Evolutionary conservation across 1,140 invertebrate species (phyloP), one percentile per base, ranked within the genome.

Genomic region (Drosophila lowei): DNA sequence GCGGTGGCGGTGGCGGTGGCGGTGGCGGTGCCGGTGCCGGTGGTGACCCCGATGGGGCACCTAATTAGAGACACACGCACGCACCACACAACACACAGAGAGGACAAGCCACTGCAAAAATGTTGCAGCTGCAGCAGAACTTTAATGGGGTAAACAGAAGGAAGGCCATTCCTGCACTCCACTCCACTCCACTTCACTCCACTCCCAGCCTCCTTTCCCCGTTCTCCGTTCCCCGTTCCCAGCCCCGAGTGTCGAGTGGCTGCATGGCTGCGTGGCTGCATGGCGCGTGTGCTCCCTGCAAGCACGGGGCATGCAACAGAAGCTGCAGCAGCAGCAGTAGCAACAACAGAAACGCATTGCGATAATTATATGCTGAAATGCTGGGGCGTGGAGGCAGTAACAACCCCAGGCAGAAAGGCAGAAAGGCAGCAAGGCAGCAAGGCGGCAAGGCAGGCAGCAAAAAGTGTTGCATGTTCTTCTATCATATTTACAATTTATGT

Each of bases 401-500:
- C 43, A 72, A 38, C 49, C 34, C 30, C 50, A 25, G 48, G 30
- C 15, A 18, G 18, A 18, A 18, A 61, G 42, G 57, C 44, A 42
- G 28, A 48, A 43, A 30, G 28, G 18, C 41, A 49, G 41, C 50
- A 23, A 6, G 44, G 57, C 44, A 42, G 28, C 53, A 43, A 30
- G 28, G 18, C 41, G 44, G 41, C 50, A 23, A 6, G 44, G 46
- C 18, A 18, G 13, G 7, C 58, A 34, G 56, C 50, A 54, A 49
- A 64, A 59, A 68, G 72, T 79, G 80, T 65, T 72, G 77, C 77
- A 77, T 83, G 79, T 83, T 83, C 79, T 83, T 83, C 74, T 88
- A 85, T 86, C 80, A 84, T 84, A 84, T 86, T 85, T 78, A 62
- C 84, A 85, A 85, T 85, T 85, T 85, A 88, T 85, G 78, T 85